Base-by-base conservation (phyloP, 1,140 invertebrate genomes). In the Ceratosolen fusciceps region DNA sequence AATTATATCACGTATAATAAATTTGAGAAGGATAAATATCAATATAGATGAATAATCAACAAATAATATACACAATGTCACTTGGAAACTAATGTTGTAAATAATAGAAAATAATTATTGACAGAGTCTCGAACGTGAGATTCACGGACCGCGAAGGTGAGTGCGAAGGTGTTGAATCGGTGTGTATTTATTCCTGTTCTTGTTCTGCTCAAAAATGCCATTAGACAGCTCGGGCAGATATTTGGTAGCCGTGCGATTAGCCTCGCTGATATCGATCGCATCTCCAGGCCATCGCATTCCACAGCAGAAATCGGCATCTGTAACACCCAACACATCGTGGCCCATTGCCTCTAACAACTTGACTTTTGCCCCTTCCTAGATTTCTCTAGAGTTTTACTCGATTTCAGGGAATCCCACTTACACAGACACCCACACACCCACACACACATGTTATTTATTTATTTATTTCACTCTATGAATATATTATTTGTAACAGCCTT, bases 231-330 rank as follows among this genome's bases (percentile, higher is more conserved):
- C 52, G 24, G 26, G 29, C 29, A 62, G 60, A 16, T 37, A 12
- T 24, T 4, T 34, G 58, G 79, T 86, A 83, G 87, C 83, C 82
- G 87, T 88, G 39, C 12, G 9, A 71, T 78, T 60, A 16, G 31
- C 21, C 7, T 71, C 54, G 21, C 7, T 43, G 85, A 84, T 84
- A 82, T 82, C 85, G 84, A 81, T 90, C 83, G 91, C 89, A 88
- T 94, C 94, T 90, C 93, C 93, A 84, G 94, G 94, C 85, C 93
- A 93, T 86, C 92, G 93, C 91, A 95, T 92, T 88, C 94, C 94
- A 92, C 95, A 95, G 93, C 95, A 96, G 92, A 95, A 95, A 92
- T 95, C 94, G 88, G 95, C 94, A 95, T 96, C 94, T 96, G 94
- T 90, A 95, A 95, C 92, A 93, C 87, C 86, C 85, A 88, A 86